These are phyloP conservation scores for Cyanistes caeruleus DNA, from an alignment of 2,113 vertebrate species.

Conservation along the genomic window DNA sequence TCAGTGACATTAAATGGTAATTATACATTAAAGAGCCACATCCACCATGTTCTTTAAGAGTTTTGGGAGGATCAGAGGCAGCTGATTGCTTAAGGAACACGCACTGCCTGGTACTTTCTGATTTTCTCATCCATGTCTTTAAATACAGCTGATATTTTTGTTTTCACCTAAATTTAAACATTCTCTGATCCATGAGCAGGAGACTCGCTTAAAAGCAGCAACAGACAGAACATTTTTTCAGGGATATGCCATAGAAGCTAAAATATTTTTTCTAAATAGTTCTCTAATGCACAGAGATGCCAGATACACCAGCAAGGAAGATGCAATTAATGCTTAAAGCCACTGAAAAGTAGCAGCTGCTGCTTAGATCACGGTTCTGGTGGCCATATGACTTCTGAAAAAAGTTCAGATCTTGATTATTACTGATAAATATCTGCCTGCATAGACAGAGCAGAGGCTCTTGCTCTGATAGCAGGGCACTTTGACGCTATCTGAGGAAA, in stretches of 20 bases:
- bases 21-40: background rate
- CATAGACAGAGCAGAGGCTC: background rate
- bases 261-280: background rate
- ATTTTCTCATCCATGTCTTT: constrained; percentile 12
- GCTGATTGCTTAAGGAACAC: background rate
- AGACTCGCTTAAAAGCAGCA: constrained; percentile 17
- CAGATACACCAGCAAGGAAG: background rate
- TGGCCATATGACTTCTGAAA: background rate
- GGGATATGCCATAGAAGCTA: background rate
- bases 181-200: background rate
- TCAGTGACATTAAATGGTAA: background rate
- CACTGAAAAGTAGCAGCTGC: background rate
- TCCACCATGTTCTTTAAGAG: background rate
- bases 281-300: background rate
- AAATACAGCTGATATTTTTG: constrained; percentile 35
- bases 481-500: background rate
- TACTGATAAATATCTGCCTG: background rate
- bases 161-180: constrained; percentile 54
- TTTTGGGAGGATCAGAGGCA: background rate
- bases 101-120: constrained; percentile 1
- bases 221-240: constrained; percentile 19
- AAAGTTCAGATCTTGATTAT: background rate
- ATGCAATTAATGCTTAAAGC: background rate
- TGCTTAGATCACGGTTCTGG: background rate
- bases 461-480: background rate